Conservation (phyloP, 2,797 vertebrate species). For the Benthosema pterotum region DNA sequence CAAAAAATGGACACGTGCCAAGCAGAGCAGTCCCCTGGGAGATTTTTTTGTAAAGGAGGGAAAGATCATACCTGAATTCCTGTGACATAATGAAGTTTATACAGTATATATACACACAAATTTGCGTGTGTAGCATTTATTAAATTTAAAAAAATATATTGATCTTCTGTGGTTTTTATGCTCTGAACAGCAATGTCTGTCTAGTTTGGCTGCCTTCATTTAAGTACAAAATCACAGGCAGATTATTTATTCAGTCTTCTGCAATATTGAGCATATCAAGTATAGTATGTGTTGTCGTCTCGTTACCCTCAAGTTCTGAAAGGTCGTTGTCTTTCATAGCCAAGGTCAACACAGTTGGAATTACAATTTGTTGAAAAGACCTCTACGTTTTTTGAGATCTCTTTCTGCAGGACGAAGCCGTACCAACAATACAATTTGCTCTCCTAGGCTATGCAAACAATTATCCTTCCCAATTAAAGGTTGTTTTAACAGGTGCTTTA, state of each 20-base stretch:
- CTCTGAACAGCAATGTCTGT: background rate
- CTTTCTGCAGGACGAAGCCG: background rate
- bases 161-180: background rate
- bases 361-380: background rate
- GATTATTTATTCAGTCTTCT: background rate
- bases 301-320: conserved; percentile 3
- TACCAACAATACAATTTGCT: conserved; percentile 9
- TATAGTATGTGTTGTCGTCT: background rate
- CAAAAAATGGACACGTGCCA: too few species aligned
- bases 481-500: conserved; percentile 75
- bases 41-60: too few species aligned
- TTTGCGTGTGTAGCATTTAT: too few species aligned
- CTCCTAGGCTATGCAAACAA: conserved; percentile 38
- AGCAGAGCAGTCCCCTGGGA: too few species aligned
- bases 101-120: too few species aligned
- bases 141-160: too few species aligned
- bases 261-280: conserved; percentile 1
- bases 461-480: conserved; percentile 41
- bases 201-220: background rate
- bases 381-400: background rate
- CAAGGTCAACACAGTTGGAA: conserved; percentile 7
- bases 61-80: too few species aligned
- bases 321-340: background rate
- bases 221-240: conserved; percentile 3
- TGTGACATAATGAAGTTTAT: too few species aligned